phyloP scores from a whole-genome alignment of 2,113 vertebrate genomes.

The Pseudolaguvia tuberculata region DNA sequence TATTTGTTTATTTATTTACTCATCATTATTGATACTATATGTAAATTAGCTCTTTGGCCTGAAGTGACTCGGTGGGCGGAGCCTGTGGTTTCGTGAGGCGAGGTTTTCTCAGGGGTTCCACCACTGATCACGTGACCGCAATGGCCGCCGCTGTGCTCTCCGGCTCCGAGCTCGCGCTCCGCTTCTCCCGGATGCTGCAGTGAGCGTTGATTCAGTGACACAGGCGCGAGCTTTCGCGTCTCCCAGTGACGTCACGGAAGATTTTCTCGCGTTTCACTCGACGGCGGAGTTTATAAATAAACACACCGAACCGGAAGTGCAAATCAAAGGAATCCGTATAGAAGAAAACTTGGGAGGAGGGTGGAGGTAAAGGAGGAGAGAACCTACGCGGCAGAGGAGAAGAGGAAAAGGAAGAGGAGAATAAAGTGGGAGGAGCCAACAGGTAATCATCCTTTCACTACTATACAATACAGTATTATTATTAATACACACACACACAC shows the following conservation, averaged over 20 bases:
- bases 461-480: not conserved
- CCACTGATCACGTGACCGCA: slow-evolving; percentile 44
- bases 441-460: slow-evolving; percentile 55
- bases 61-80: slow-evolving; percentile 44
- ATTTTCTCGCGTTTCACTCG: too few species aligned
- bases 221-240: not conserved
- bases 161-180: slow-evolving; percentile 12
- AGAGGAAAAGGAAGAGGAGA: slow-evolving; percentile 64
- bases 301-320: too few species aligned
- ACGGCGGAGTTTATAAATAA: not conserved
- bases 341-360: not conserved
- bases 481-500: not conserved
- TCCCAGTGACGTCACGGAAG: not conserved
- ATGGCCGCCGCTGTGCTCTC: slow-evolving; percentile 45
- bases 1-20: too few species aligned
- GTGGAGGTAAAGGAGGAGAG: slow-evolving; percentile 62
- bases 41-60: not conserved
- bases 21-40: not conserved
- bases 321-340: not conserved
- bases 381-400: slow-evolving; percentile 5
- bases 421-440: slow-evolving; percentile 70
- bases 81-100: slow-evolving; percentile 26
- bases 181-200: not conserved
- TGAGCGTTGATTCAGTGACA: not conserved
- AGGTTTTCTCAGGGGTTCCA: slow-evolving; percentile 23